A percentile compares a stretch with the other conserved stretches of the same genome.
Conservation (phyloP, 2,888 invertebrate species). For the Pachymerium ferrugineum region DNA sequence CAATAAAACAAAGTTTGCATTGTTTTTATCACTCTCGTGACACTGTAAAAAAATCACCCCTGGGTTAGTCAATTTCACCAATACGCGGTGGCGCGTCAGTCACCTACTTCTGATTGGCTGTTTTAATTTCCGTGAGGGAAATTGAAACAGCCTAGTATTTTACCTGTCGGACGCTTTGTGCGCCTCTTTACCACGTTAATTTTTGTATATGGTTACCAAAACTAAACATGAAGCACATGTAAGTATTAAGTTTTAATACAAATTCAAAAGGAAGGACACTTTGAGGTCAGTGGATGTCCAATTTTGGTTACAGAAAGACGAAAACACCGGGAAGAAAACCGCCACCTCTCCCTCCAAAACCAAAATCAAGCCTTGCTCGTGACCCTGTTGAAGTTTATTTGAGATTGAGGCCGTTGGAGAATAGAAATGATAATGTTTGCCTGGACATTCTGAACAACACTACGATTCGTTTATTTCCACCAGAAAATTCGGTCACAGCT, state of each 20-base stretch:
- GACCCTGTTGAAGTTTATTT: slow-evolving; percentile 84
- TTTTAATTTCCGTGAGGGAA: slow-evolving; percentile 20
- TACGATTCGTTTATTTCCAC: slow-evolving; percentile 47
- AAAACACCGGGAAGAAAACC: slow-evolving; percentile 33
- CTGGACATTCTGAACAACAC: slow-evolving; percentile 44
- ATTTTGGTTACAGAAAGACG: slow-evolving; percentile 10
- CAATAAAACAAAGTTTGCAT: background rate
- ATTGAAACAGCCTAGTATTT: background rate
- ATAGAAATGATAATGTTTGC: slow-evolving; percentile 54
- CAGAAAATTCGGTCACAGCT: slow-evolving; percentile 41
- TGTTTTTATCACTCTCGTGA: no score
- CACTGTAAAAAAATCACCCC: no score
- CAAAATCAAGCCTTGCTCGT: slow-evolving; percentile 32
- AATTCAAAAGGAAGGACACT: background rate
- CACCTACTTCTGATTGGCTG: background rate
- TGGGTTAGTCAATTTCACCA: no score
- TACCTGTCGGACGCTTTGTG: background rate
- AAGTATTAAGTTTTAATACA: no score
- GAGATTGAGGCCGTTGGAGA: slow-evolving; percentile 68
- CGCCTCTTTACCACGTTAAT: no score
- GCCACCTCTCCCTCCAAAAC: slow-evolving; percentile 32
- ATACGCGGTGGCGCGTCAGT: background rate
- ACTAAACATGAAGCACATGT: background rate
- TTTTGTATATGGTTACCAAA: no score
- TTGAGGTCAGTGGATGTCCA: background rate